Conservation (phyloP, 2,797 vertebrate species). For the Ctenosaura bakeri region DNA sequence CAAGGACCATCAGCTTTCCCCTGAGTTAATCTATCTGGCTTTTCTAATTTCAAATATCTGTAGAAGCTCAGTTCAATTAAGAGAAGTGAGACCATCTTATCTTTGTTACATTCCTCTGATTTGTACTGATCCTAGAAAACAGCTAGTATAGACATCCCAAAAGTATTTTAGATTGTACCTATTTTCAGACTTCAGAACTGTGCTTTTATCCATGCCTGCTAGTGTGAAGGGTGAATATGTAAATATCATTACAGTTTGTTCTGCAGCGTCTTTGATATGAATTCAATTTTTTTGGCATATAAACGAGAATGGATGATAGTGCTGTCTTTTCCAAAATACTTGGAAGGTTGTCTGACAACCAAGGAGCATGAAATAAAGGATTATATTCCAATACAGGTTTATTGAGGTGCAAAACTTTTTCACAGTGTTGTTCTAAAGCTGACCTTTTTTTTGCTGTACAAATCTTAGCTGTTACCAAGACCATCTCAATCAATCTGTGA, state of each 20-base stretch:
- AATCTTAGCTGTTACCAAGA: neutral
- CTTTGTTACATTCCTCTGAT: neutral
- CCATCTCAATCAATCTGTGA: neutral
- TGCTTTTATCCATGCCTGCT: neutral
- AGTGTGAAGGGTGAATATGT: neutral
- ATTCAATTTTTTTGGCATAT: constrained; percentile 16
- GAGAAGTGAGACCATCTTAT: neutral
- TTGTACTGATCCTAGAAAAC: neutral
- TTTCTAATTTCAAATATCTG: too few relatives aligned
- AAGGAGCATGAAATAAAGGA: neutral
- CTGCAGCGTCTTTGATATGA: constrained; percentile 25
- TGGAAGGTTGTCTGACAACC: neutral
- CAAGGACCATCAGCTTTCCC: neutral
- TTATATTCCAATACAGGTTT: neutral
- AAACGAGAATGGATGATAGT: constrained; percentile 6
- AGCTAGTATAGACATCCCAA: neutral
- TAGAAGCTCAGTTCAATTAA: too few relatives aligned
- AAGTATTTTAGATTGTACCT: neutral
- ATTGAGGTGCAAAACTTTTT: neutral
- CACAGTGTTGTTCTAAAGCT: neutral
- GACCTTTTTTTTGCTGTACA: neutral
- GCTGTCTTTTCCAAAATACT: neutral
- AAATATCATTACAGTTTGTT: constrained; percentile 26
- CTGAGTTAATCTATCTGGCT: neutral
- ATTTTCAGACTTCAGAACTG: neutral